A percentile compares a stretch with the other conserved stretches of the same genome.
Evolutionary conservation across 2,888 invertebrate genomes (phyloP).

Genomic region (Spodoptera exigua): DNA sequence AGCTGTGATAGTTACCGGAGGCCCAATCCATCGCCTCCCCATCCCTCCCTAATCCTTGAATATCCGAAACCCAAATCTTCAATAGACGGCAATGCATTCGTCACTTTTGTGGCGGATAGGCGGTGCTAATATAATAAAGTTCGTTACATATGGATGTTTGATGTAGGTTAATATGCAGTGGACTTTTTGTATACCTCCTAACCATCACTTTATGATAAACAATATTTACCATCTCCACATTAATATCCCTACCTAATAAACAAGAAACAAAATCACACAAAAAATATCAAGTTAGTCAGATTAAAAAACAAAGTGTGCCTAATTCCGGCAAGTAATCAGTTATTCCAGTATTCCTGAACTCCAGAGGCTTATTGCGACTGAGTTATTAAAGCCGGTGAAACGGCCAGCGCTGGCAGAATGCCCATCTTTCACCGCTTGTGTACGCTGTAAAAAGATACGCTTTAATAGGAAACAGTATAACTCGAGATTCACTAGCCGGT

Average conservation of each 20-base stretch:
- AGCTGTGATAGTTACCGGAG: no score
- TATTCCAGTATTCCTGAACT: slow-evolving; percentile 39
- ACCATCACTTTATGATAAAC: no score
- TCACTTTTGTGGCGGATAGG: no score
- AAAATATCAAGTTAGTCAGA: background rate
- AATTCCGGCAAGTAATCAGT: slow-evolving; percentile 40
- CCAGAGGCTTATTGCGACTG: slow-evolving; percentile 41
- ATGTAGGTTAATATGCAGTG: no score
- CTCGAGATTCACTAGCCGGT: slow-evolving; percentile 24
- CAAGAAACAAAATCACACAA: background rate
- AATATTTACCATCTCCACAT: no score
- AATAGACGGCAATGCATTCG: no score
- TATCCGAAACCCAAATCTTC: no score
- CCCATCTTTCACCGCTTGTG: slow-evolving; percentile 40
- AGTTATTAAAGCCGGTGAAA: slow-evolving; percentile 50
- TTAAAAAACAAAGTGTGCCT: slow-evolving; percentile 15
- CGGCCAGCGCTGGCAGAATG: slow-evolving; percentile 46
- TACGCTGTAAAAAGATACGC: slow-evolving; percentile 44
- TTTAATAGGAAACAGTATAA: slow-evolving; percentile 28
- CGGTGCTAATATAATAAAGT: no score
- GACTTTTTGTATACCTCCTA: no score
- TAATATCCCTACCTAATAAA: background rate
- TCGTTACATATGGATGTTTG: no score
- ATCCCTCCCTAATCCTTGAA: no score
- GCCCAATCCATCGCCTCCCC: no score